A percentile compares a stretch with the other conserved stretches of the same genome.
These are phyloP conservation scores for Meiosimyza platycephala DNA, from an alignment of 2,888 invertebrate species.

Conservation along the genomic window DNA sequence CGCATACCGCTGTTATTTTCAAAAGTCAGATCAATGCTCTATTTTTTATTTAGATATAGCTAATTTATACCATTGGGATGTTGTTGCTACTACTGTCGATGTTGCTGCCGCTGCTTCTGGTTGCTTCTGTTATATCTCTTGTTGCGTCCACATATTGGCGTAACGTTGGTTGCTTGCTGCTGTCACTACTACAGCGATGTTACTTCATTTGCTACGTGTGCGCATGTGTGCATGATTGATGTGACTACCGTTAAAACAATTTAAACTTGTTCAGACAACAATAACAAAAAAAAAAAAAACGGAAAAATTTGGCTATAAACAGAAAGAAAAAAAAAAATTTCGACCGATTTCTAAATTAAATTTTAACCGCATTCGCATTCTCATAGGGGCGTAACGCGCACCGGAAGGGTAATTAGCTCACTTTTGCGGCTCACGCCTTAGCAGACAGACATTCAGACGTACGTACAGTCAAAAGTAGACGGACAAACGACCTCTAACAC, in stretches of 20 bases:
- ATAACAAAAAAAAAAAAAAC: too few relatives aligned
- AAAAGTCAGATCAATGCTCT: constrained; percentile 17
- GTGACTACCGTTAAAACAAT: constrained; percentile 25
- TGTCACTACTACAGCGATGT: background rate
- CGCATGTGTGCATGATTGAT: constrained; percentile 26
- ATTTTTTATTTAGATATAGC: background rate
- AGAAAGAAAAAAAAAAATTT: background rate
- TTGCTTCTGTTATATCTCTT: too few relatives aligned
- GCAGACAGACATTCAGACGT: background rate
- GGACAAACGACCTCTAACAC: constrained; percentile 17
- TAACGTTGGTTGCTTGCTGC: background rate
- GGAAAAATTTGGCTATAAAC: background rate
- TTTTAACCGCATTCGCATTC: constrained; percentile 42
- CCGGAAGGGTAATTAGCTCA: constrained; percentile 66
- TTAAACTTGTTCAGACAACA: constrained; percentile 10
- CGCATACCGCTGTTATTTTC: background rate
- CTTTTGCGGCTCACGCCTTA: constrained; percentile 61
- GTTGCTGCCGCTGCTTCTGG: too few relatives aligned
- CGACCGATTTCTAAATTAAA: constrained; percentile 27
- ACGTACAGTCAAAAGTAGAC: background rate
- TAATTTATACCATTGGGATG: constrained; percentile 24
- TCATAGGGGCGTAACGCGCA: constrained; percentile 61
- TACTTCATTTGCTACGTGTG: background rate
- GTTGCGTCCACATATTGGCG: too few relatives aligned
- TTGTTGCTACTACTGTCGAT: background rate